Evolutionary conservation across 2,797 vertebrate genomes (phyloP).

Genomic region (Urosaurus nigricauda): DNA sequence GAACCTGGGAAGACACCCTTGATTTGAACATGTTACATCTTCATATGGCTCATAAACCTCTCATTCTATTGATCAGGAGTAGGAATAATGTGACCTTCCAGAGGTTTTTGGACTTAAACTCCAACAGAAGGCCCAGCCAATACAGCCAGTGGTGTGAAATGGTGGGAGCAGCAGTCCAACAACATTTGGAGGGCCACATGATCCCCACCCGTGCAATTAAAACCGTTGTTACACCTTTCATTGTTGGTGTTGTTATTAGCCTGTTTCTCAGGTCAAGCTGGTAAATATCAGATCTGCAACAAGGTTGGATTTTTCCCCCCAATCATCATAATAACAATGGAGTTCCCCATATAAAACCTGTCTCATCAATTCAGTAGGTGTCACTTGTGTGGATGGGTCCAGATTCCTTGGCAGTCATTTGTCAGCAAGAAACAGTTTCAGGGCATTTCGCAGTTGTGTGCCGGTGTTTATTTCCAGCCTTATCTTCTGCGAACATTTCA

Average conservation of each 20-base stretch:
- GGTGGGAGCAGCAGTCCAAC: not conserved
- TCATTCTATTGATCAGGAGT: not conserved
- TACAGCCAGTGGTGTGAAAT: not conserved
- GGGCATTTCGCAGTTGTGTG: constrained; percentile 62
- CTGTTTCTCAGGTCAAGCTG: constrained; percentile 52
- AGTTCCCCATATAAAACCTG: constrained; percentile 59
- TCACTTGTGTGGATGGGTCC: constrained; percentile 67
- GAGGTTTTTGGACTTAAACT: not conserved
- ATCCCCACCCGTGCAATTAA: not conserved
- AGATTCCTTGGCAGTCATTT: constrained; percentile 70
- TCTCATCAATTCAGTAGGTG: constrained; percentile 73
- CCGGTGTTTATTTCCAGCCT: constrained; percentile 74
- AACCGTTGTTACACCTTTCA: constrained; percentile 43
- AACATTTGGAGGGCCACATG: not conserved
- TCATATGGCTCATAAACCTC: not conserved
- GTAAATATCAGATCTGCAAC: constrained; percentile 64
- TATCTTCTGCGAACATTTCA: constrained; percentile 72
- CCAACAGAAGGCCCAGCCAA: not conserved
- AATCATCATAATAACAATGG: constrained; percentile 32
- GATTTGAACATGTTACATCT: not conserved
- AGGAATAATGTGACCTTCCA: too few species aligned
- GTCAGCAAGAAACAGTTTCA: constrained; percentile 66
- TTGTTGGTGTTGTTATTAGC: constrained; percentile 53
- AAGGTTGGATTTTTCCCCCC: not conserved
- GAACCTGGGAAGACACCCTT: not conserved